phyloP scores from a whole-genome alignment of 2,888 invertebrate genomes.

The Hyposoter dolosus region DNA sequence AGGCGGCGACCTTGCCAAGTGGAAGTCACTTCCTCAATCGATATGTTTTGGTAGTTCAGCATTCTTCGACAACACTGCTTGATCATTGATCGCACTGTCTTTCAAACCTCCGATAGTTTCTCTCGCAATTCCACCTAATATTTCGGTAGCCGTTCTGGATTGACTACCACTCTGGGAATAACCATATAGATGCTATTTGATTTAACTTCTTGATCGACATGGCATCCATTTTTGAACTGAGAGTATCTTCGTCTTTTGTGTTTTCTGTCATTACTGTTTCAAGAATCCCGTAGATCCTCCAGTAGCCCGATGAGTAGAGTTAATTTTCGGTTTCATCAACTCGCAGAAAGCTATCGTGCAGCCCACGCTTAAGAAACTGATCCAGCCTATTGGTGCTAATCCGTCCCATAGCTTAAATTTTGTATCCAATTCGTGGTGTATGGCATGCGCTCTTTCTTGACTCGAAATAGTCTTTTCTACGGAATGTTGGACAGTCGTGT shows the following conservation, averaged over 20 bases:
- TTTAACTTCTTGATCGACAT: neutral
- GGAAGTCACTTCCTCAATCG: neutral
- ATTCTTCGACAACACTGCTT: neutral
- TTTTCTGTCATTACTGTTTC: neutral
- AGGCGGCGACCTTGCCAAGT: neutral
- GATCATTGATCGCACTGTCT: neutral
- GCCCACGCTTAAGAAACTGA: neutral
- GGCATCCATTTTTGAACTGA: neutral
- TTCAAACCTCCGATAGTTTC: neutral
- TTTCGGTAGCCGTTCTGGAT: neutral
- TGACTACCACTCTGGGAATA: neutral
- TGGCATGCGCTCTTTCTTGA: neutral
- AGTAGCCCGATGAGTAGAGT: neutral
- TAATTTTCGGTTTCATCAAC: neutral
- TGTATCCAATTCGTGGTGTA: neutral
- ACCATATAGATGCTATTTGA: conserved; percentile 4
- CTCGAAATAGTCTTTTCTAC: neutral
- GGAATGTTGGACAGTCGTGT: neutral
- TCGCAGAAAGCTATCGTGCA: neutral
- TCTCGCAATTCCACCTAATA: neutral
- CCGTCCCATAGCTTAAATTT: neutral
- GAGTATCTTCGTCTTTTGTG: neutral
- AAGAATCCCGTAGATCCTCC: neutral
- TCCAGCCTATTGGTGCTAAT: neutral
- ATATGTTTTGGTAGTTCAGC: neutral